Percentiles rank a stretch among this genome's conserved stretches.
phyloP scores from a whole-genome alignment of 2,113 vertebrate genomes.

The Petromus typicus region DNA sequence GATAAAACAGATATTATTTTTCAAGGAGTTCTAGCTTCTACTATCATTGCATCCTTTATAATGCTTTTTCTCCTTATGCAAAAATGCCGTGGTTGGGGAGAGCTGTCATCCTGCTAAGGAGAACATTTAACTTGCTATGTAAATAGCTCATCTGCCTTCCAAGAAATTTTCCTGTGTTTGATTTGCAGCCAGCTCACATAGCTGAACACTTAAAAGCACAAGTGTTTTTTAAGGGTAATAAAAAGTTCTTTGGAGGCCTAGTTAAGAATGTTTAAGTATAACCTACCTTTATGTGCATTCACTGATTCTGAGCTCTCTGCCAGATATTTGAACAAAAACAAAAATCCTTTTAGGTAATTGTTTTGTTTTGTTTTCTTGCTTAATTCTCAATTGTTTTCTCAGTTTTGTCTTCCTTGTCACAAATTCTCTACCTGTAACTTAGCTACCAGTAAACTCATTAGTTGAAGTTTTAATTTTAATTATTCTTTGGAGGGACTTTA shows the following conservation, averaged over 20 bases:
- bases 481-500: neutral
- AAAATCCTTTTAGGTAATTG: neutral
- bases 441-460: neutral
- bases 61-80: conserved; percentile 26
- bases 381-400: conserved; percentile 26
- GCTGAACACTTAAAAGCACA: neutral
- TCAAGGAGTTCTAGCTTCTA: conserved; percentile 40
- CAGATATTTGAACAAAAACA: neutral
- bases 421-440: conserved; percentile 9
- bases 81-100: conserved; percentile 32
- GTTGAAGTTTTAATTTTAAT: conserved; percentile 32
- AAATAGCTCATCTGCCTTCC: conserved; percentile 39
- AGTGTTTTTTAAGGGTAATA: neutral
- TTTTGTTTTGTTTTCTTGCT: neutral
- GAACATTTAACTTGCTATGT: conserved; percentile 7
- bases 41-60: neutral
- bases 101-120: neutral
- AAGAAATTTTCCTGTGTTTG: conserved; percentile 49
- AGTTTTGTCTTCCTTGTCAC: neutral
- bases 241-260: neutral
- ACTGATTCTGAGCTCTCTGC: neutral
- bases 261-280: neutral
- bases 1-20: conserved; percentile 24
- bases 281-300: neutral
- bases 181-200: conserved; percentile 20